phyloP scores from a whole-genome alignment of 2,113 vertebrate genomes.

The Narcine bancroftii region DNA sequence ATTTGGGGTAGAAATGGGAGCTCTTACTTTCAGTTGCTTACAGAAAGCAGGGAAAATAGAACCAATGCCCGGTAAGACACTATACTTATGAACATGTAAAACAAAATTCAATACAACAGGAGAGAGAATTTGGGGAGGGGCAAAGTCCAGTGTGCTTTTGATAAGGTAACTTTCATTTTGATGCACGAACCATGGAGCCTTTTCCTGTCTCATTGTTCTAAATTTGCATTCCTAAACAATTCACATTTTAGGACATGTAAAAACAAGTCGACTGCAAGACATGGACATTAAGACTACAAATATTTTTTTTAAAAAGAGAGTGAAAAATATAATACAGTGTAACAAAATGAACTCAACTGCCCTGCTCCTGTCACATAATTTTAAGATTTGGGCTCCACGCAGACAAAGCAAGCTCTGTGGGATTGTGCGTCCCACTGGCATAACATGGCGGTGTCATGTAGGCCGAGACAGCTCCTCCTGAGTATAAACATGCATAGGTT shows the following conservation, averaged over 20 bases:
- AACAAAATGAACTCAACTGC: not conserved
- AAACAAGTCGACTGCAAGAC: not conserved
- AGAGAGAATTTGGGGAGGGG: not conserved
- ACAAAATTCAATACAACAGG: not conserved
- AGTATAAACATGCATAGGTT: constrained; percentile 38
- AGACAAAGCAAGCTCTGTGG: constrained; percentile 32
- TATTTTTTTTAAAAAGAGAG: constrained; percentile 5
- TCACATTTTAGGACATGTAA: constrained; percentile 24
- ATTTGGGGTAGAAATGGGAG: not conserved
- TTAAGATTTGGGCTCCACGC: constrained; percentile 26
- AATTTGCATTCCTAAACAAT: constrained; percentile 31
- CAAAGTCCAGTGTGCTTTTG: not conserved
- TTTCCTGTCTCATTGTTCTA: constrained; percentile 11
- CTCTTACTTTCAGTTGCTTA: not conserved
- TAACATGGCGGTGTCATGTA: constrained; percentile 33
- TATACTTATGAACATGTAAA: not conserved
- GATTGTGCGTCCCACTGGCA: constrained; percentile 35
- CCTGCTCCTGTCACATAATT: constrained; percentile 32
- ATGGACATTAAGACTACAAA: not conserved
- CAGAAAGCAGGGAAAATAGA: not conserved
- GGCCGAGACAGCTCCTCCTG: constrained; percentile 37
- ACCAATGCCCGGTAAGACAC: not conserved
- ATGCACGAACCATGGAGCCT: not conserved
- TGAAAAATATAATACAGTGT: not conserved
- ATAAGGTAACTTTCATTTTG: not conserved